Conservation (phyloP, 1,140 invertebrate species). For the Hesperophylax magnus region DNA sequence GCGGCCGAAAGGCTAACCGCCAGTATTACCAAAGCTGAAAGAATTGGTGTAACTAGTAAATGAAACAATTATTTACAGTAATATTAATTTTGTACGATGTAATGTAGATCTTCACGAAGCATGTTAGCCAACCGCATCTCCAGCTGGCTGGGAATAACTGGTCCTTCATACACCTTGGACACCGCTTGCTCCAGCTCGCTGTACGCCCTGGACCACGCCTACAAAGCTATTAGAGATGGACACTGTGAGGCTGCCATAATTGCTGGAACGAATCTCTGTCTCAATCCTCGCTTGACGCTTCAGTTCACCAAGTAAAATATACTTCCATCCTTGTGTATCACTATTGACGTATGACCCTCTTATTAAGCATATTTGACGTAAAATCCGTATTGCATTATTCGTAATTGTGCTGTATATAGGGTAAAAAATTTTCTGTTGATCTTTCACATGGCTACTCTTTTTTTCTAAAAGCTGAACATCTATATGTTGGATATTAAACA, state of each 20-base stretch:
- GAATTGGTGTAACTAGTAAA: no score
- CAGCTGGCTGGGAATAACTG: slow-evolving; percentile 78
- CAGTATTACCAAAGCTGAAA: no score
- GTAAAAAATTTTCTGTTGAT: no score
- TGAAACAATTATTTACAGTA: background rate
- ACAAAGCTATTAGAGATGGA: slow-evolving; percentile 81
- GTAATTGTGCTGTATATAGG: no score
- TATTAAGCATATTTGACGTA: no score
- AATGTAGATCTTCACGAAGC: slow-evolving; percentile 80
- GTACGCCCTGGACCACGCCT: slow-evolving; percentile 87
- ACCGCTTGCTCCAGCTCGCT: slow-evolving; percentile 94
- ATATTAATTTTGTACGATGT: no score
- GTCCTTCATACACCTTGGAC: slow-evolving; percentile 88
- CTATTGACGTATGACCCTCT: no score
- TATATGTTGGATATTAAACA: no score
- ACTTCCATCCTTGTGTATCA: no score
- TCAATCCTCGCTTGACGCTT: slow-evolving; percentile 87
- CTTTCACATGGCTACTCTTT: no score
- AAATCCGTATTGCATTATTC: no score
- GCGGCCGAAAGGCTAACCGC: background rate
- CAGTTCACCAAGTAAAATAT: slow-evolving; percentile 79
- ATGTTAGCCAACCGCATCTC: slow-evolving; percentile 94
- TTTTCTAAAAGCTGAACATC: no score
- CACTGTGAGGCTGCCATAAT: slow-evolving; percentile 89
- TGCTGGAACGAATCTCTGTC: slow-evolving; percentile 84